Conservation (phyloP, 2,797 vertebrate species). For the Remorina albescens region DNA sequence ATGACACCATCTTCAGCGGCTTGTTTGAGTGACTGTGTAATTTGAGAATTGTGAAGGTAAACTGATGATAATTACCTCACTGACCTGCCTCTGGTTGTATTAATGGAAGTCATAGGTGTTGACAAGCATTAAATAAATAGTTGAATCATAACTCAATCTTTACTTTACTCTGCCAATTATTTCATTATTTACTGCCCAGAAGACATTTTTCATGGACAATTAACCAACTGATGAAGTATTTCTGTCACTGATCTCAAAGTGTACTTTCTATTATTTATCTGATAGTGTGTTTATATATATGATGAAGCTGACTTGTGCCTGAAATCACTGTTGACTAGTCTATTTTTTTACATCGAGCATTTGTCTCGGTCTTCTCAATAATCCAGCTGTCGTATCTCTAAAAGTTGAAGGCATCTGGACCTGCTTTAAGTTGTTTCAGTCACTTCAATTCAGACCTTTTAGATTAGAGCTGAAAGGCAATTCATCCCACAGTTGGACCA, state of each 20-base stretch:
- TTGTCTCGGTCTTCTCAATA: too few relatives aligned
- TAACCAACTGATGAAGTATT: conserved; percentile 8
- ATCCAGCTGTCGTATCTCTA: too few relatives aligned
- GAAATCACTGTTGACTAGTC: neutral
- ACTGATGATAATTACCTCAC: conserved; percentile 21
- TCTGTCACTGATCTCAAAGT: conserved; percentile 10
- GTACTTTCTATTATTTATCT: neutral
- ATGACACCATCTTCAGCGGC: neutral
- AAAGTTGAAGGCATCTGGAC: too few relatives aligned
- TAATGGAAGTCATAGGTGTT: conserved; percentile 41
- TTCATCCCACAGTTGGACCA: neutral
- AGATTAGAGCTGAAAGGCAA: neutral
- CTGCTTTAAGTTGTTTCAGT: too few relatives aligned
- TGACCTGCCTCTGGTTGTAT: conserved; percentile 25
- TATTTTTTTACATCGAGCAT: too few relatives aligned
- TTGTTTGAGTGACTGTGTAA: conserved; percentile 12
- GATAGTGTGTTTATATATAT: neutral
- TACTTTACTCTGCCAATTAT: conserved; percentile 35
- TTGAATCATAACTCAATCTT: neutral
- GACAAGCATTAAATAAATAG: conserved; percentile 44
- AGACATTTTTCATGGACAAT: conserved; percentile 31
- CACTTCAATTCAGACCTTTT: too few relatives aligned
- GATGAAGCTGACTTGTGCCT: neutral
- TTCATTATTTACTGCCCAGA: conserved; percentile 32
- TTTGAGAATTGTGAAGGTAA: conserved; percentile 30